phyloP scores from a whole-genome alignment of 2,888 invertebrate species.

The Disparrhopalites patrizii region DNA sequence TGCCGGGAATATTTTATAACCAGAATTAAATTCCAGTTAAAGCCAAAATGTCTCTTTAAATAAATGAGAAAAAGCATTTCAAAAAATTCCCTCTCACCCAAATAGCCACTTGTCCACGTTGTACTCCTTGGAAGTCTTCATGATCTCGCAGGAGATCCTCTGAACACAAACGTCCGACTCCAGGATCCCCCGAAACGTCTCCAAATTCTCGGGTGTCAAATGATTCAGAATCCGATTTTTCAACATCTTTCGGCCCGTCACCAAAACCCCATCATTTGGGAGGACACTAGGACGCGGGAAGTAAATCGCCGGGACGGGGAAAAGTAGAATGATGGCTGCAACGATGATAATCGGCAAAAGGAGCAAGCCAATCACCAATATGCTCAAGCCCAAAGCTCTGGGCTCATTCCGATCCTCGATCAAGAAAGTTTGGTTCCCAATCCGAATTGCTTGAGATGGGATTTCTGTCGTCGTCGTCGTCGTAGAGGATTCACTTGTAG shows the following conservation, averaged over 20 bases:
- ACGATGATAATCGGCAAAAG: conserved; percentile 1
- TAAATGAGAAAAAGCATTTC: background rate
- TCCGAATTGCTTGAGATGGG: no score
- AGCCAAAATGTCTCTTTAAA: background rate
- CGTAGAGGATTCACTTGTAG: no score
- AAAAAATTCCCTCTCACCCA: background rate
- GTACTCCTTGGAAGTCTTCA: conserved; percentile 11
- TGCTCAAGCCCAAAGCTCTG: conserved; percentile 12
- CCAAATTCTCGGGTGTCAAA: background rate
- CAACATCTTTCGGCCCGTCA: background rate
- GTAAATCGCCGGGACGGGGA: conserved; percentile 2
- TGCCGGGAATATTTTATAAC: conserved; percentile 2
- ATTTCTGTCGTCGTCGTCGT: no score
- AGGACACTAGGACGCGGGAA: background rate
- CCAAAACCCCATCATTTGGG: background rate
- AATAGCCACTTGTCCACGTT: conserved; percentile 11
- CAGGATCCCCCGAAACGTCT: conserved; percentile 5
- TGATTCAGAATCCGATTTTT: no score
- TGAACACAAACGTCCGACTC: conserved; percentile 19
- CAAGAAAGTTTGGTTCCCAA: no score
- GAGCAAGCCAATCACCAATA: background rate
- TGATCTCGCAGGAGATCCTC: conserved; percentile 17
- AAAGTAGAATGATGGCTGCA: background rate
- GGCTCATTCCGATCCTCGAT: conserved; percentile 4
- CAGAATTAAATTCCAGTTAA: no score